Conservation (phyloP, 2,797 vertebrate species). For the Cynopterus sphinx region DNA sequence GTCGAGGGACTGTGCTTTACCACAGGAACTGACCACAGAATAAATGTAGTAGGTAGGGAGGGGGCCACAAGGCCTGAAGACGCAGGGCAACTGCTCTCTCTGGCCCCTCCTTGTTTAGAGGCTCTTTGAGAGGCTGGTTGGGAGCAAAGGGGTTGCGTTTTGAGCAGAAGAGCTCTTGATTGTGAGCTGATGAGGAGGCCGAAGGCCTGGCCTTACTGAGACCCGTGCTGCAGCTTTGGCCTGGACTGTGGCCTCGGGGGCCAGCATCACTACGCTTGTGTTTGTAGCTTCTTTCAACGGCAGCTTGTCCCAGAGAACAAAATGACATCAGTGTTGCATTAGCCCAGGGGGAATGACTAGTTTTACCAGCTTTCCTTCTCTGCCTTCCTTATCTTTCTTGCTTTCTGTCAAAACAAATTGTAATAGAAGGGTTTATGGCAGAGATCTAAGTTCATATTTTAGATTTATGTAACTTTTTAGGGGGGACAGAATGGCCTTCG, state of each 20-base stretch:
- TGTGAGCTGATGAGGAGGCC: not conserved
- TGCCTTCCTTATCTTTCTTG: not conserved
- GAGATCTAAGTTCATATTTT: not conserved
- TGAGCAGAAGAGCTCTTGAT: not conserved
- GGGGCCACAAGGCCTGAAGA: not conserved
- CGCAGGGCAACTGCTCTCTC: not conserved
- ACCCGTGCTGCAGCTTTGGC: not conserved
- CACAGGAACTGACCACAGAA: not conserved
- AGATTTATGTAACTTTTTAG: not conserved
- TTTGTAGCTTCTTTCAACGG: not conserved
- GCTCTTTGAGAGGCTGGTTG: not conserved
- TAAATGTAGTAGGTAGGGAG: not conserved
- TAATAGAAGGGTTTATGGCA: not conserved
- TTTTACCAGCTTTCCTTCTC: not conserved
- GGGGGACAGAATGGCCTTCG: not conserved
- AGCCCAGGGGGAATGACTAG: not conserved
- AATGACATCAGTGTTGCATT: not conserved
- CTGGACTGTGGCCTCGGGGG: not conserved
- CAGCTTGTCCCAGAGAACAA: not conserved
- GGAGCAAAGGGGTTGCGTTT: not conserved
- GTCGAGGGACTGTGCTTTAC: fast-evolving
- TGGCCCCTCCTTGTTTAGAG: not conserved
- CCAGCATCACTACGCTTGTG: fast-evolving
- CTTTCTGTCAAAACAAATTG: not conserved
- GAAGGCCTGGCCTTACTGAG: not conserved